These are phyloP conservation scores for Argentina silus DNA, from an alignment of 2,797 vertebrate genomes.

Conservation along the genomic window DNA sequence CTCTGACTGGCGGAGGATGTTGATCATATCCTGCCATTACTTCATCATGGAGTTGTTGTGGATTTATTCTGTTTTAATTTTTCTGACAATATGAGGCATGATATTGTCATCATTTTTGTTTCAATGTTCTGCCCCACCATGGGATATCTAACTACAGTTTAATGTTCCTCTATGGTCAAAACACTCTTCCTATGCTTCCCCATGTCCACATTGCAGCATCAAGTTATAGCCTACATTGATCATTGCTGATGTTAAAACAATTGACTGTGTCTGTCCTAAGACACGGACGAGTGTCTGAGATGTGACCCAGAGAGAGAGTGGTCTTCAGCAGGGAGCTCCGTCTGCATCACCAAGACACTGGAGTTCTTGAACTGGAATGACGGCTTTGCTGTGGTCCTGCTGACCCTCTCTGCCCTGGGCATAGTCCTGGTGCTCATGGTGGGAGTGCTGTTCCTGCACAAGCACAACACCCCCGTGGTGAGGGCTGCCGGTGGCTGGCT, in stretches of 20 bases:
- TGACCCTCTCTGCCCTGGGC: slow-evolving; percentile 77
- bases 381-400: slow-evolving; percentile 81
- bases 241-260: no score
- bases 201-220: no score
- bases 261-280: slow-evolving; percentile 62
- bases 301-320: slow-evolving; percentile 82
- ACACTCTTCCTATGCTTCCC: no score
- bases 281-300: slow-evolving; percentile 83
- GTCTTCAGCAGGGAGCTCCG: slow-evolving; percentile 77
- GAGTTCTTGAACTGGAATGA: slow-evolving; percentile 82
- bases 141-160: no score
- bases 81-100: no score
- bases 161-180: no score
- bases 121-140: no score
- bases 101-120: no score
- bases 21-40: no score
- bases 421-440: slow-evolving; percentile 76
- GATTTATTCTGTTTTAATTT: no score
- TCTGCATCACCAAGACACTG: slow-evolving; percentile 75
- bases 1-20: background rate
- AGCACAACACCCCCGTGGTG: slow-evolving; percentile 82
- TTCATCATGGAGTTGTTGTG: background rate
- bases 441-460: slow-evolving; percentile 81
- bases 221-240: no score
- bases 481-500: slow-evolving; percentile 83